Percentiles rank a stretch among this genome's conserved stretches.
phyloP scores from a whole-genome alignment of 2,113 vertebrate genomes.

The Glaucomys volans region DNA sequence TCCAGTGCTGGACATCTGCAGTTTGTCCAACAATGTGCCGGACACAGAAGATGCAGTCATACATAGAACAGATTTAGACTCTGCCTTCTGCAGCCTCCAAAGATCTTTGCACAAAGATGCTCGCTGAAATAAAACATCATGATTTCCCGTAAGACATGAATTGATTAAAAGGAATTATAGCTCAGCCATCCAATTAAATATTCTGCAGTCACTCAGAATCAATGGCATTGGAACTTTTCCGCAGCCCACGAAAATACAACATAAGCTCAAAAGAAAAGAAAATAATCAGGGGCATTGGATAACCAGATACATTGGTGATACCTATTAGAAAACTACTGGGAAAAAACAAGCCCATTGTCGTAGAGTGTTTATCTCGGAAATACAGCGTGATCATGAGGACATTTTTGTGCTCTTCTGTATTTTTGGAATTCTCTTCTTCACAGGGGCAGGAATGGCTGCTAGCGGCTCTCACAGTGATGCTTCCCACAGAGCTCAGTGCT shows the following conservation, averaged over 20 bases:
- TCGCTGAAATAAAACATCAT: neutral
- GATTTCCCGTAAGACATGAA: neutral
- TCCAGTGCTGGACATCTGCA: neutral
- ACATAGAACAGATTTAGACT: neutral
- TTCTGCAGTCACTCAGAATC: neutral
- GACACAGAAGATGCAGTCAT: neutral
- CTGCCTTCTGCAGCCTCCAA: neutral
- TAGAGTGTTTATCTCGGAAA: neutral
- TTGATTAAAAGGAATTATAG: neutral
- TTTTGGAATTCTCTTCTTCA: slow-evolving; percentile 40
- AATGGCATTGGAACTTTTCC: neutral
- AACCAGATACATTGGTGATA: neutral
- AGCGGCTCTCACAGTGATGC: neutral
- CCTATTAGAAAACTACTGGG: neutral
- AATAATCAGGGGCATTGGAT: neutral
- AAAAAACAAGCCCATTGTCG: neutral
- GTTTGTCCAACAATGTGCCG: neutral
- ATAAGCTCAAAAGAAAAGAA: slow-evolving; percentile 26
- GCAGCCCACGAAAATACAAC: neutral
- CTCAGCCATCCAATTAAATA: neutral
- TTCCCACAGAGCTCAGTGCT: neutral
- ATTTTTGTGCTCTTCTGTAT: neutral
- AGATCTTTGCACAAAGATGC: neutral
- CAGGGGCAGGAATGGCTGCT: too few relatives aligned
- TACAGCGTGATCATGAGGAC: neutral